Evolutionary conservation across 2,113 vertebrate genomes (phyloP).

Genomic region (Tonatia bakeri): DNA sequence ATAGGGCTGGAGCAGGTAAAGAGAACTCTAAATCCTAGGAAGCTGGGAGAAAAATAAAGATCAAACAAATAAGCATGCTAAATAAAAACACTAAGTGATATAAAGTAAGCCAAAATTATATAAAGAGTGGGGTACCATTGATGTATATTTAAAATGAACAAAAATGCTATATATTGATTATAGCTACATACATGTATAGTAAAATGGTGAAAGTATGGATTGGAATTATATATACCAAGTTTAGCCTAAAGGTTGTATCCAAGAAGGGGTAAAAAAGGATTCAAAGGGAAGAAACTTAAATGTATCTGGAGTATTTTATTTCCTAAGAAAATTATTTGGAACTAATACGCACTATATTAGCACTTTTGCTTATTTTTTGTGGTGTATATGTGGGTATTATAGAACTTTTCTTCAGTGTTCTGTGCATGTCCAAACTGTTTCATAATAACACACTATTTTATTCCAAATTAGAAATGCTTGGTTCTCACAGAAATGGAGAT

Average conservation of each 20-base stretch:
- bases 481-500: no score
- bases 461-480: constrained; percentile 1
- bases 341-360: background rate
- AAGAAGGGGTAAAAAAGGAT: background rate
- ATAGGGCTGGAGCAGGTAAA: background rate
- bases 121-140: background rate
- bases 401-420: background rate
- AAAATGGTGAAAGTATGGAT: background rate
- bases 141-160: background rate
- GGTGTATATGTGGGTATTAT: background rate
- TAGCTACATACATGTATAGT: background rate
- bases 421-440: constrained; percentile 14
- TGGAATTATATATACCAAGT: background rate
- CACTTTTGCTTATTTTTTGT: background rate
- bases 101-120: background rate
- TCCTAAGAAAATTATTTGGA: constrained; percentile 7
- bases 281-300: constrained; percentile 3
- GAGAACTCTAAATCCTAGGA: background rate
- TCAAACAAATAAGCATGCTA: background rate
- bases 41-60: background rate
- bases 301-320: background rate
- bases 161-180: constrained; percentile 3
- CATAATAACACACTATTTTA: constrained; percentile 12
- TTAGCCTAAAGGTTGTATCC: background rate
- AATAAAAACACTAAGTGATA: background rate